A percentile compares a stretch with the other conserved stretches of the same genome.
phyloP scores from a whole-genome alignment of 2,113 vertebrate genomes.

The Rhinolophus ferrumequinum region DNA sequence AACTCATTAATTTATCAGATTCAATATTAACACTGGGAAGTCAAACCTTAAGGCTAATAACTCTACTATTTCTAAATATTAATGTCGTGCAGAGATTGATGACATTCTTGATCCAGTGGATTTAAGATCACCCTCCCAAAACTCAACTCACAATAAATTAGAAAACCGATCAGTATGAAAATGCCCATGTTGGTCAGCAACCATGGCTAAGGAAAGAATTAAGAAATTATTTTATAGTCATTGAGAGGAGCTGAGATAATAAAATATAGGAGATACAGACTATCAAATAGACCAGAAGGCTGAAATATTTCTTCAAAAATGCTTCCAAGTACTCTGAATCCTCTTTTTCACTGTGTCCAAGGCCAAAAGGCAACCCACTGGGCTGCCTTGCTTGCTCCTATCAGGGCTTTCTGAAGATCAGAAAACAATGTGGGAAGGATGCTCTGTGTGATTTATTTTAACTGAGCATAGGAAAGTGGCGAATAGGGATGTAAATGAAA shows the following conservation, averaged over 20 bases:
- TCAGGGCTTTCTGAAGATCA: slow-evolving; percentile 25
- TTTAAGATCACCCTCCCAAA: background rate
- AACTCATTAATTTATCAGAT: background rate
- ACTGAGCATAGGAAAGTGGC: slow-evolving; percentile 39
- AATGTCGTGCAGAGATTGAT: background rate
- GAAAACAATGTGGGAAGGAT: slow-evolving; percentile 57
- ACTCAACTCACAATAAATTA: background rate
- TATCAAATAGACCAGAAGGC: slow-evolving; percentile 11
- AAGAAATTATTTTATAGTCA: background rate
- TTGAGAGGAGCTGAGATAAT: slow-evolving; percentile 40
- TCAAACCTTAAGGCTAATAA: background rate
- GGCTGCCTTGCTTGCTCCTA: background rate
- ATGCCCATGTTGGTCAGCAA: background rate
- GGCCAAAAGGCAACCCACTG: background rate
- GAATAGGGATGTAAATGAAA: background rate
- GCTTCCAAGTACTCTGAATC: slow-evolving; percentile 44
- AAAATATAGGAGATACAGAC: background rate
- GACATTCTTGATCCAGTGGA: background rate
- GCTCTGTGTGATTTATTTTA: slow-evolving; percentile 44
- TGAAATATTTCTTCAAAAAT: slow-evolving; percentile 44
- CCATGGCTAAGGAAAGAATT: background rate
- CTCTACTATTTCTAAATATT: background rate
- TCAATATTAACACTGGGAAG: background rate
- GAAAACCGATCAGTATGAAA: background rate
- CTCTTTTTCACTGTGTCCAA: slow-evolving; percentile 21